phyloP scores from a whole-genome alignment of 2,113 vertebrate genomes.

The Sula dactylatra region DNA sequence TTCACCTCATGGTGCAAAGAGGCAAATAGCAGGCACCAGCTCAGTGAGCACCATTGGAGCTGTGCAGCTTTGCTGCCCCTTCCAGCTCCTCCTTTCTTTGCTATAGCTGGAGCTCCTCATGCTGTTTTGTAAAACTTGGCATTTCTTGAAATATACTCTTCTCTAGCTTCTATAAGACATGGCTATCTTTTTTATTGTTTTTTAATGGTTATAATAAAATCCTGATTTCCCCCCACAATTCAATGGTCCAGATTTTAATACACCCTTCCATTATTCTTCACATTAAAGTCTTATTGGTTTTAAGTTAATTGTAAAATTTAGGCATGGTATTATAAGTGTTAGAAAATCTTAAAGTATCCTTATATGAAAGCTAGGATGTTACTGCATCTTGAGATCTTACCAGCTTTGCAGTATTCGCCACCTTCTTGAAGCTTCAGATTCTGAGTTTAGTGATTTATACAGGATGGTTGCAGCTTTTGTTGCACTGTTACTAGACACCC shows the following conservation, averaged over 20 bases:
- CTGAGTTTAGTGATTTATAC: not conserved
- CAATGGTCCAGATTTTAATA: not conserved
- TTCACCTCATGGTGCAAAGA: not conserved
- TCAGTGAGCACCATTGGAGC: not conserved
- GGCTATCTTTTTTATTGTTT: not conserved
- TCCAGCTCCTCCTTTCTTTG: not conserved
- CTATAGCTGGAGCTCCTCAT: accelerated
- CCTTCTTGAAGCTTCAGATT: not conserved
- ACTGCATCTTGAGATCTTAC: not conserved
- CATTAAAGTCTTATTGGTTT: not conserved
- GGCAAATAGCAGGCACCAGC: not conserved
- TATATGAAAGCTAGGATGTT: not conserved
- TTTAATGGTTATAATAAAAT: not conserved
- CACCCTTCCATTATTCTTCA: not conserved
- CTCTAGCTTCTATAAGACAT: not conserved
- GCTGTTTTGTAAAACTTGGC: not conserved
- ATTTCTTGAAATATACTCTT: not conserved
- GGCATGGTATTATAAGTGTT: not conserved
- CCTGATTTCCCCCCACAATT: not conserved
- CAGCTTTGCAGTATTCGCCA: not conserved
- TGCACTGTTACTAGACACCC: not conserved
- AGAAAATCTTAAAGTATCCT: not conserved
- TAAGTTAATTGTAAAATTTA: not conserved
- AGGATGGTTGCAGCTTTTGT: not conserved
- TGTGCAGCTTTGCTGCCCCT: not conserved